Evolutionary conservation across 2,888 invertebrate species (phyloP), one percentile per base, ranked within the genome.

Genomic region (Prenolepis imparis): DNA sequence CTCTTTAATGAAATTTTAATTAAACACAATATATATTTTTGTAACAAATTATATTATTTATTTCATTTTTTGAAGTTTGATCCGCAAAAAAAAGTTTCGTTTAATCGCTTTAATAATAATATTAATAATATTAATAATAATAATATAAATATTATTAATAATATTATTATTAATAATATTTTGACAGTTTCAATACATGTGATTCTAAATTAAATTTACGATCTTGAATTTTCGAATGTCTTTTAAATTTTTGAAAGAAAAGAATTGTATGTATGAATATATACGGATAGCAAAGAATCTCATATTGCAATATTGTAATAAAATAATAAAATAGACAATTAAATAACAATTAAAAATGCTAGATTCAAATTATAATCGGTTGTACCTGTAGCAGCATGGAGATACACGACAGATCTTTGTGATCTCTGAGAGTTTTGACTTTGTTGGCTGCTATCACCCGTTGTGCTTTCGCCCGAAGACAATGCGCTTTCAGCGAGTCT

Each of bases 371-470:
- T 61, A 12, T 3, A 36, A 12, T 73, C 5, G 36, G 48, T 72
- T 81, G 90, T 95, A 97, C 97, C 97, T 89, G 98, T 98, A 68
- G 98, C 97, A 74, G 98, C 98, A 92, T 98, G 98, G 74, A 98
- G 95, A 93, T 97, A 98, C 28, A 98, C 98, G 28, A 98, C 97
- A 92, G 98, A 98, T 92, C 97, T 96, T 93, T 98, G 98, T 80
- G 97, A 97, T 89, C 94, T 90, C 88, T 94, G 94, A 66, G 94
- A 94, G 87, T 94, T 94, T 85, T 94, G 94, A 86, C 94, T 94
- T 92, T 97, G 97, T 91, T 97, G 97, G 93, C 98, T 98, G 92
- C 96, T 96, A 86, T 95, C 95, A 39, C 95, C 95, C 15, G 95
- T 95, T 57, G 95, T 95, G 88, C 95, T 95, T 89, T 95, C 95